Conservation (phyloP, 2,113 vertebrate genomes). For the Pseudolaguvia tuberculata region DNA sequence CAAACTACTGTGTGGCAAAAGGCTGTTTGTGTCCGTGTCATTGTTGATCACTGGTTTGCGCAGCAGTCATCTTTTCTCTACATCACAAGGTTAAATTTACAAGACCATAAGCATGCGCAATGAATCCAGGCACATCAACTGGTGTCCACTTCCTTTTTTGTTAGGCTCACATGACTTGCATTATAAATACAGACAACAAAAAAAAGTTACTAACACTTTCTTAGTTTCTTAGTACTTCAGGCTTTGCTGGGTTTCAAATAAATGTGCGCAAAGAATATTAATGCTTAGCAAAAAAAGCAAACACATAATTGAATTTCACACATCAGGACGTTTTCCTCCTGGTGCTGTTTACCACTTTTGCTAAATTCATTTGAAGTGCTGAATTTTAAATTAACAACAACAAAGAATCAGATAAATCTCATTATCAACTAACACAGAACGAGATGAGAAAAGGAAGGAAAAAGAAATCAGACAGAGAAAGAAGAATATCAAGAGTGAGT, state of each 20-base stretch:
- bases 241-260: neutral
- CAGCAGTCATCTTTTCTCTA: neutral
- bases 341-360: constrained; percentile 19
- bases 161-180: neutral
- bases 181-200: neutral
- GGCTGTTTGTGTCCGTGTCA: constrained; percentile 26
- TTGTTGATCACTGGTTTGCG: constrained; percentile 24
- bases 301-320: constrained; percentile 25
- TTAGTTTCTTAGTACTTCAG: neutral
- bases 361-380: constrained; percentile 33
- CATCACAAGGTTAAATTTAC: constrained; percentile 4
- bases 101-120: neutral
- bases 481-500: neutral
- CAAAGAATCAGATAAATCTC: constrained; percentile 31
- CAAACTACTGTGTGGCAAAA: constrained; percentile 34
- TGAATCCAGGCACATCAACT: neutral
- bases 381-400: constrained; percentile 38
- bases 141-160: neutral
- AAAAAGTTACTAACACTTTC: neutral
- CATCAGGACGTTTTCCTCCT: neutral
- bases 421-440: constrained; percentile 26
- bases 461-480: neutral
- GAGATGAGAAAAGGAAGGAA: constrained; percentile 13
- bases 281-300: constrained; percentile 5
- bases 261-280: constrained; percentile 14